Conservation (phyloP, 2,888 invertebrate species). For the Pristionchus entomophagus region DNA sequence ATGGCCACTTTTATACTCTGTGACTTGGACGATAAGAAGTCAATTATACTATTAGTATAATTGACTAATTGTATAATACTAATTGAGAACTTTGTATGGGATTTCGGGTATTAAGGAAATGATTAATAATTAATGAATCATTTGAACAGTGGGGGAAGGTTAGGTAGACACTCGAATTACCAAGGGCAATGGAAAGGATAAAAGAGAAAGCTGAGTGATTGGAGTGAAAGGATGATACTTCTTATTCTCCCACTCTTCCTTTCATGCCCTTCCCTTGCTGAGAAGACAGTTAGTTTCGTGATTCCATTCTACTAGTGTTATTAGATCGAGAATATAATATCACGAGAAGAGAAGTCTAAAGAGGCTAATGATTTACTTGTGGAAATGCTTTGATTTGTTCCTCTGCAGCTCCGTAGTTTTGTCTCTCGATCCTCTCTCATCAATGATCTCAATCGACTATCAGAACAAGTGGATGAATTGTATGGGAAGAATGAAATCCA, state of each 20-base stretch:
- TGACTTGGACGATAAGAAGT: no score
- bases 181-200: slow-evolving; percentile 36
- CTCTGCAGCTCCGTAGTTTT: neutral
- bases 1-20: no score
- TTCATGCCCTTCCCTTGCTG: neutral
- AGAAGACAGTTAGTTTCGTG: slow-evolving; percentile 29
- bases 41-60: no score
- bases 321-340: neutral
- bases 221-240: slow-evolving; percentile 1
- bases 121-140: no score
- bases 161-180: neutral
- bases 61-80: no score
- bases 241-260: neutral
- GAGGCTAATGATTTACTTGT: no score
- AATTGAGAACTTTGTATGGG: no score
- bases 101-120: no score
- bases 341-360: neutral
- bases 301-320: no score
- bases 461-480: neutral
- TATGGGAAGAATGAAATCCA: slow-evolving; percentile 30
- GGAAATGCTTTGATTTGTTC: neutral
- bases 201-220: slow-evolving; percentile 2
- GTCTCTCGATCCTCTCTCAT: neutral
- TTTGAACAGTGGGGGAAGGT: neutral
- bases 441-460: neutral